Evolutionary conservation across 2,888 invertebrate species (phyloP).

Genomic region (Pseudococcus viburni): DNA sequence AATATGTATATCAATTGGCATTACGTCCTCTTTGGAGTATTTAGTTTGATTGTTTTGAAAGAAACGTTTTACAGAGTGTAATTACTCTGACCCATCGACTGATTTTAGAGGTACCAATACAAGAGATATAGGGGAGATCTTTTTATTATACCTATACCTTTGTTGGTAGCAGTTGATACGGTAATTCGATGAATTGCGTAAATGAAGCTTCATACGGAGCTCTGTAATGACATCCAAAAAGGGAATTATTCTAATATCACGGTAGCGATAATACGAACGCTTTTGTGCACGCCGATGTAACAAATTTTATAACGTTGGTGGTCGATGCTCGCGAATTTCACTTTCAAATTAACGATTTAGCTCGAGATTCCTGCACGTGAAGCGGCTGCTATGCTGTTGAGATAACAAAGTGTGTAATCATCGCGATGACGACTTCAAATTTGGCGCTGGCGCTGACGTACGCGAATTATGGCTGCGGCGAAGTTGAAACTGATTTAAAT

Average conservation of each 20-base stretch:
- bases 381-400: background rate
- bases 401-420: conserved; percentile 43
- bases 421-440: conserved; percentile 32
- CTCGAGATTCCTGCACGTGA: background rate
- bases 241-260: conserved; percentile 34
- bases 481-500: conserved; percentile 25
- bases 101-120: background rate
- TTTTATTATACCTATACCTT: background rate
- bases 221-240: conserved; percentile 21
- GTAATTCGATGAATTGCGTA: background rate
- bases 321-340: conserved; percentile 41
- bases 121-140: background rate
- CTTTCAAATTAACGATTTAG: conserved; percentile 41
- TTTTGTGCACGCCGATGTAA: background rate
- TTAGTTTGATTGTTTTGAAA: background rate
- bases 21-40: background rate
- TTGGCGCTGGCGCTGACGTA: background rate
- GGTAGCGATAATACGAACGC: background rate
- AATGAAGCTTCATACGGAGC: conserved; percentile 22
- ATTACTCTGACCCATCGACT: background rate
- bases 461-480: background rate
- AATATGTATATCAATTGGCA: conserved; percentile 29
- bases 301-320: conserved; percentile 40
- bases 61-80: background rate
- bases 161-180: background rate